Conservation (phyloP, 2,113 vertebrate genomes). For the Rana temporaria region DNA sequence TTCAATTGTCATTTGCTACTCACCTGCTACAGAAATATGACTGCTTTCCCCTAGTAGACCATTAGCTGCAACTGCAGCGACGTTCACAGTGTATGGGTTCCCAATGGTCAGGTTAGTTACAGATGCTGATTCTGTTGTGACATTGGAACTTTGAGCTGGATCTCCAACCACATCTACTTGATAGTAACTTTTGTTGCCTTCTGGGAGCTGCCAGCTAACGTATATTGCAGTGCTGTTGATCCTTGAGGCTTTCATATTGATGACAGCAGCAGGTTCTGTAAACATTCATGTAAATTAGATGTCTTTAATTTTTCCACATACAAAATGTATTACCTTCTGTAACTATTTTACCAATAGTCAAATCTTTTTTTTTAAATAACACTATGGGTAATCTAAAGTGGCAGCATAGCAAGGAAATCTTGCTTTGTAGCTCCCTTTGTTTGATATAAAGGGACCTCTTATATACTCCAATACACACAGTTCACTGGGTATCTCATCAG, state of each 20-base stretch:
- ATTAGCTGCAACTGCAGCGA: slow-evolving; percentile 23
- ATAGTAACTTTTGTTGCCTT: slow-evolving; percentile 19
- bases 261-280: background rate
- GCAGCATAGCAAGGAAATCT: too few relatives aligned
- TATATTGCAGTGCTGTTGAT: slow-evolving; percentile 7
- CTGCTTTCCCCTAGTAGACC: background rate
- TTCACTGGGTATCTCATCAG: too few relatives aligned
- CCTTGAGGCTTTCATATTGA: background rate
- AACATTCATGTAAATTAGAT: too few relatives aligned
- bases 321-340: too few relatives aligned
- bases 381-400: too few relatives aligned
- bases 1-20: background rate
- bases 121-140: background rate
- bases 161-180: slow-evolving; percentile 28
- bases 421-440: too few relatives aligned
- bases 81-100: slow-evolving; percentile 9
- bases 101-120: slow-evolving; percentile 17
- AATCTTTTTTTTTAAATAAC: too few relatives aligned
- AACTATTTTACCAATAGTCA: too few relatives aligned
- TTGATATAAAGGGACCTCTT: too few relatives aligned
- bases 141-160: background rate
- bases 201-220: slow-evolving; percentile 14
- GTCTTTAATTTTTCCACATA: too few relatives aligned
- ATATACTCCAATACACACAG: too few relatives aligned
- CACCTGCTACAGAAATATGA: slow-evolving; percentile 22